Evolutionary conservation across 2,113 vertebrate species (phyloP).

Genomic region (Corvus moneduloides): DNA sequence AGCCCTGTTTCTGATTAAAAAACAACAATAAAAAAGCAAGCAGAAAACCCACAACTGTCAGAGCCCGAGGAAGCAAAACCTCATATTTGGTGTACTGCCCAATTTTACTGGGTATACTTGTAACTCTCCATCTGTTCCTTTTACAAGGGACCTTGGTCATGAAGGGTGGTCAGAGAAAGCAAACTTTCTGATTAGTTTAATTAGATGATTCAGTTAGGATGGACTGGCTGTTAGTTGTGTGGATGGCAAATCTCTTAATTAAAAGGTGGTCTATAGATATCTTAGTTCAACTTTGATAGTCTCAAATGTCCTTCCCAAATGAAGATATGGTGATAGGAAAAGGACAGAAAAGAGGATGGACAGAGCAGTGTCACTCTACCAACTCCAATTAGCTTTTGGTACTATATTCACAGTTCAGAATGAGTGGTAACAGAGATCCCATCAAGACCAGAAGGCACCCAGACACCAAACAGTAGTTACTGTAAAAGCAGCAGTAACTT

Average conservation of each 20-base stretch:
- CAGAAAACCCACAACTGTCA: background rate
- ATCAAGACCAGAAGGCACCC: background rate
- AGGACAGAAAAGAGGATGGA: background rate
- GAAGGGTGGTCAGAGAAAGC: background rate
- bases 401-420: background rate
- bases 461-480: background rate
- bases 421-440: background rate
- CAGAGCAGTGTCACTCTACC: background rate
- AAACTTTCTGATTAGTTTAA: background rate
- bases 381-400: background rate
- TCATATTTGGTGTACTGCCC: background rate
- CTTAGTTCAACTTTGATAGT: background rate
- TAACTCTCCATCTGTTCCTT: background rate
- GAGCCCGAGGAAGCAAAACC: background rate
- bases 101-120: background rate
- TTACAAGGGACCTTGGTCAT: background rate
- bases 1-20: constrained; percentile 1
- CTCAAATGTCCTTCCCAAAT: background rate
- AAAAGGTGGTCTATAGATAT: background rate
- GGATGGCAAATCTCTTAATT: background rate
- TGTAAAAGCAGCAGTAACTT: background rate
- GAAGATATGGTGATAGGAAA: background rate
- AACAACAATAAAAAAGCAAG: background rate
- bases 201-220: background rate
- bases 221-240: background rate